These are phyloP conservation scores for Carassius auratus DNA, from an alignment of 2,113 vertebrate genomes.

Conservation along the genomic window DNA sequence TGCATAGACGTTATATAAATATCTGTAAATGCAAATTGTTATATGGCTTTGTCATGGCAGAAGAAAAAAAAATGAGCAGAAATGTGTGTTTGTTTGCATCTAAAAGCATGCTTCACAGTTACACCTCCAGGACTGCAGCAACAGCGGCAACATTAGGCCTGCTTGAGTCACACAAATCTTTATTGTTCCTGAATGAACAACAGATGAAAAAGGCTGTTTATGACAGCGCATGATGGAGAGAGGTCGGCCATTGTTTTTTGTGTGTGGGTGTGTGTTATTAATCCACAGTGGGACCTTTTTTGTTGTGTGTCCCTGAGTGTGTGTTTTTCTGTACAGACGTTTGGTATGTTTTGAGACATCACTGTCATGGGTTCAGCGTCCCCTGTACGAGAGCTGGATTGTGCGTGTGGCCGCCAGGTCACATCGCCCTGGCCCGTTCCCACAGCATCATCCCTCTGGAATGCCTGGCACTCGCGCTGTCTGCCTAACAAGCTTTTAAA, in stretches of 20 bases:
- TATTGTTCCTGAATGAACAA: conserved; percentile 33
- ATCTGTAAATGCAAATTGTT: background rate
- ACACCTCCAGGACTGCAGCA: conserved; percentile 5
- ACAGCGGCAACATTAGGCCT: background rate
- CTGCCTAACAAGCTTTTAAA: conserved; percentile 43
- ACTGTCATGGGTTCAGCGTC: background rate
- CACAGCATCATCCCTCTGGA: conserved; percentile 45
- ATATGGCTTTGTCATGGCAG: background rate
- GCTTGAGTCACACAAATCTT: conserved; percentile 25
- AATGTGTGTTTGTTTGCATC: conserved; percentile 15
- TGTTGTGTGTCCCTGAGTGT: background rate
- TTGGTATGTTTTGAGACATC: conserved; percentile 1
- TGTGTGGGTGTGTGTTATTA: conserved; percentile 5
- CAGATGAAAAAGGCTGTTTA: conserved; percentile 15
- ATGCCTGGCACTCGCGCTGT: conserved; percentile 26
- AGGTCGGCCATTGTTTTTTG: background rate
- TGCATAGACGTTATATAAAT: too few species aligned
- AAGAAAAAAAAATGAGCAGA: background rate
- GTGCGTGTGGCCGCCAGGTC: background rate
- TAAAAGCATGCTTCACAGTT: background rate
- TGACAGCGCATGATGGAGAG: conserved; percentile 24
- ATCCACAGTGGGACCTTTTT: background rate
- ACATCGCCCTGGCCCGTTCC: conserved; percentile 5
- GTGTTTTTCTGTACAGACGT: background rate
- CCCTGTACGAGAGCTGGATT: background rate